Conservation (phyloP, 2,113 vertebrate genomes). For the Silurus glanis region DNA sequence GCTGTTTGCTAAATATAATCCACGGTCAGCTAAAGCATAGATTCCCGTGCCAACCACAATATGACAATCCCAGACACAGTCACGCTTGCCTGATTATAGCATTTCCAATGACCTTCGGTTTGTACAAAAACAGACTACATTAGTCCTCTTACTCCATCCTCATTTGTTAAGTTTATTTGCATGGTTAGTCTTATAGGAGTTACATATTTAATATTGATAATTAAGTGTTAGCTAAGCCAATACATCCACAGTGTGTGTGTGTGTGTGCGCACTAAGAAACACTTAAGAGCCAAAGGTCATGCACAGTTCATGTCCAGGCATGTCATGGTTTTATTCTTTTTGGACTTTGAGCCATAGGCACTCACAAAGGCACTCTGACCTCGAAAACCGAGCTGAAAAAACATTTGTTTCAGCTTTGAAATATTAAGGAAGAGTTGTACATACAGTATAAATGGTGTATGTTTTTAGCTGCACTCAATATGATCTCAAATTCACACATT, state of each 20-base stretch:
- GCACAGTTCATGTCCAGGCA: conserved; percentile 1
- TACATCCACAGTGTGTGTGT: background rate
- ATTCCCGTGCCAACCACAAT: conserved; percentile 60
- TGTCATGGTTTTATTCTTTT: background rate
- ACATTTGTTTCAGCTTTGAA: background rate
- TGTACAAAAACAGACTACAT: conserved; percentile 51
- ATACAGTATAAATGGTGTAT: background rate
- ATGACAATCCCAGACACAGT: conserved; percentile 58
- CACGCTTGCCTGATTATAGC: conserved; percentile 59
- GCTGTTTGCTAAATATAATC: conserved; percentile 67
- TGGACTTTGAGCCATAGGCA: conserved; percentile 3
- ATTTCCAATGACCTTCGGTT: conserved; percentile 52
- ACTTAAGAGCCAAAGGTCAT: background rate
- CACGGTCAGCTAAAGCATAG: conserved; percentile 54
- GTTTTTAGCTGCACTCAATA: background rate
- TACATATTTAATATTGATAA: conserved; percentile 27
- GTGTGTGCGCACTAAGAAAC: background rate
- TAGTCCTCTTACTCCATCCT: conserved; percentile 23
- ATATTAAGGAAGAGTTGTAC: background rate
- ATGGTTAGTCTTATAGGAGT: conserved; percentile 24
- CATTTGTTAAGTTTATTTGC: conserved; percentile 14
- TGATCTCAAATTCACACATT: background rate
- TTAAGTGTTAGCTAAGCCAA: background rate
- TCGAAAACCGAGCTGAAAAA: background rate
- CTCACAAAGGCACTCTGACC: background rate